Conservation (phyloP, 2,797 vertebrate species). For the Cirrhinus mrigala region DNA sequence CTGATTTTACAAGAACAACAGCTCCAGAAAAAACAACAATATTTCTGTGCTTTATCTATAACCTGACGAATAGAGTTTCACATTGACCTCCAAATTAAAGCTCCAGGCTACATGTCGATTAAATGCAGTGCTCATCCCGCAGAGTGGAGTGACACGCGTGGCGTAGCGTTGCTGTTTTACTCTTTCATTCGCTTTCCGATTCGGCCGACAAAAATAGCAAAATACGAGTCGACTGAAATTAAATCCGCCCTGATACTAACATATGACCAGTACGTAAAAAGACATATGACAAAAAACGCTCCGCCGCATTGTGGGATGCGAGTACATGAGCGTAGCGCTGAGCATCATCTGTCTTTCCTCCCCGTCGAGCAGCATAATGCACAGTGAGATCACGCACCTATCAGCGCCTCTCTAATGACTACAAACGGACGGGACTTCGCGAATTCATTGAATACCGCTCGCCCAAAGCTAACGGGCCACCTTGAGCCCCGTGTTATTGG, state of each 20-base stretch:
- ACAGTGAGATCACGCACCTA: constrained; percentile 42
- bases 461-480: constrained; percentile 8
- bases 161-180: not conserved
- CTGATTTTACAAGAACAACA: not conserved
- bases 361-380: constrained; percentile 73
- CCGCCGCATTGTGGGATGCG: constrained; percentile 32
- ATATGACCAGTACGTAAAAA: not conserved
- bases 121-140: constrained; percentile 7
- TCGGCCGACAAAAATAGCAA: not conserved
- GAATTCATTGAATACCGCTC: not conserved
- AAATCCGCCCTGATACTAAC: not conserved
- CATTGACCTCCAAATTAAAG: constrained; percentile 42
- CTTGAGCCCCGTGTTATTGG: constrained; percentile 43
- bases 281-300: not conserved
- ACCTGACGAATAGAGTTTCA: constrained; percentile 5
- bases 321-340: not conserved
- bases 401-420: not conserved
- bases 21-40: not conserved
- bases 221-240: not conserved
- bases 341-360: constrained; percentile 40
- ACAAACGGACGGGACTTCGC: not conserved
- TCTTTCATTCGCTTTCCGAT: not conserved
- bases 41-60: not conserved
- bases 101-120: constrained; percentile 19
- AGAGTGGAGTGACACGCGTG: not conserved